Percentiles rank a stretch among this genome's conserved stretches.
Evolutionary conservation across 2,888 invertebrate species (phyloP).

Genomic region (Micropterix aruncella): DNA sequence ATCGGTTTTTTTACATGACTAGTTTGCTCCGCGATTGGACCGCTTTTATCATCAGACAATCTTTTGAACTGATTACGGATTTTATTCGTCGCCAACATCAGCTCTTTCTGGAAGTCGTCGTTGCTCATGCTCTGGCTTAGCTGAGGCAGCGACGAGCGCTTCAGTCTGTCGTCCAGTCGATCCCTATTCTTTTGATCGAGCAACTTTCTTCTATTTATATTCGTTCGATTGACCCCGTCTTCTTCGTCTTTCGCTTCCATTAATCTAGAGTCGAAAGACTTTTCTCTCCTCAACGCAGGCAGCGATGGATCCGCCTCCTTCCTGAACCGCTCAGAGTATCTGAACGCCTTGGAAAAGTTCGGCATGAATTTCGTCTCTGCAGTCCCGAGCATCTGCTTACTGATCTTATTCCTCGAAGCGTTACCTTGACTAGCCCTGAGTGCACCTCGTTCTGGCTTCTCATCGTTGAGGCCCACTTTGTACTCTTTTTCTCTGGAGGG

Average conservation of each 20-base stretch:
- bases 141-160: conserved; percentile 4
- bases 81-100: conserved; percentile 36
- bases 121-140: conserved; percentile 6
- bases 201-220: conserved; percentile 9
- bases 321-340: conserved; percentile 34
- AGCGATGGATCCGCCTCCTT: conserved; percentile 24
- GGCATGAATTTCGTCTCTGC: conserved; percentile 35
- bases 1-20: not conserved
- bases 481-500: conserved; percentile 29
- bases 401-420: not conserved
- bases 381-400: conserved; percentile 16
- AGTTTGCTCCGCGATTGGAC: not conserved
- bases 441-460: conserved; percentile 1
- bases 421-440: not conserved
- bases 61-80: conserved; percentile 32
- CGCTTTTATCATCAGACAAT: conserved; percentile 15
- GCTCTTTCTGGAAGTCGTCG: conserved; percentile 39
- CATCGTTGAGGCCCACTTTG: conserved; percentile 2
- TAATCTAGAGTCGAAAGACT: conserved; percentile 34
- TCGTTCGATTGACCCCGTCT: conserved; percentile 10
- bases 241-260: conserved; percentile 8
- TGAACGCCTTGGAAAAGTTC: conserved; percentile 30
- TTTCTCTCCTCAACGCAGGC: conserved; percentile 31
- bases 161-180: conserved; percentile 7
- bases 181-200: conserved; percentile 7